Base-by-base conservation (phyloP, 2,888 invertebrate species). In the Amphipoea lucens region DNA sequence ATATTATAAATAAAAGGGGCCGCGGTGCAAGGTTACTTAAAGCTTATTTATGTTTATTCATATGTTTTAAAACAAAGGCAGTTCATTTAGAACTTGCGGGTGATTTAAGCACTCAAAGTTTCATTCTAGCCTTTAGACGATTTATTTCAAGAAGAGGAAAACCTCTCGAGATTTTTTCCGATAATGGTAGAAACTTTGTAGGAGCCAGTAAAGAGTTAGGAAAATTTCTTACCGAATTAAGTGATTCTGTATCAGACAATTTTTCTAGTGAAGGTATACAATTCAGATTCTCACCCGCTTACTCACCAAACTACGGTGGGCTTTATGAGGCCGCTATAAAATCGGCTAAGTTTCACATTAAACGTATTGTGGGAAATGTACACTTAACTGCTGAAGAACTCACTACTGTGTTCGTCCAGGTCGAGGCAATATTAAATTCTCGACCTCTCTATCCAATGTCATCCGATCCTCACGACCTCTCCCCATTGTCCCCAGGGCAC, bases 311-410 rank as follows among this genome's bases (percentile, higher is more conserved):
- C 17, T 63, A 51, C n/a, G 54, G 66, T 54, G 74, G 66, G 40
- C 66, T 67, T 20, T 54, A 66, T 66, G 74, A 74, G 20, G 66
- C 65, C 11, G 65, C 65, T 74, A 51, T 74, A 65, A 74, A 74
- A 54, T 74, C 70, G 11, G 70, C 70, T 6, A 62, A 72, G 62
- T 72, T 45, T 48, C 62, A 72, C 45, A 72, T 72, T 60, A 62
- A 62, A 45, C 62, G 62, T 29, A 42, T n/a, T 20, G 60, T 60
- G 14, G 40, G 40, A 40, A 40, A 40, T 40, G 40, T 40, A 40
- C 40, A 40, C 40, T 40, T 40, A 40, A 40, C 40, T 40, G 40
- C 40, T 40, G 40, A 40, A 40, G 40, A 40, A 40, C 40, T 40
- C 40, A 40, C 40, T 40, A 40, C 40, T 40, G 40, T 40, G 40